Evolutionary conservation across 2,113 vertebrate species (phyloP), one percentile per base, ranked within the genome.

Genomic region (Callaeas wilsoni): DNA sequence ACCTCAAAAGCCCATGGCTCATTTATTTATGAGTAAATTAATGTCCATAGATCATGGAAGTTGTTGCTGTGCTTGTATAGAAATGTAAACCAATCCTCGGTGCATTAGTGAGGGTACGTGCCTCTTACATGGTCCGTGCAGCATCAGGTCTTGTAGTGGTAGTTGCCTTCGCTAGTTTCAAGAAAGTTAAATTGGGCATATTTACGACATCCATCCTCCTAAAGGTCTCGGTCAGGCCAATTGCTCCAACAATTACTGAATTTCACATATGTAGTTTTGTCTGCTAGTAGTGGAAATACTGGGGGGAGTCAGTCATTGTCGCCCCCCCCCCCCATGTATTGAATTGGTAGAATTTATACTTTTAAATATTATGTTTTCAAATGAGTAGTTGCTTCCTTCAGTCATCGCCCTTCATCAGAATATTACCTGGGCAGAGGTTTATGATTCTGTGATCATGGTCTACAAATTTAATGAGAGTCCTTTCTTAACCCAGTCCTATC

Each of bases 31-130:
- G 22, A 50, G 33, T 71, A 84, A 84, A 77, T 64, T 46, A 42
- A 68, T 29, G 22, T 9, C 5, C 62, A 44, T 6, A 71, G 57
- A 27, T n/a, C 33, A 50, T n/a, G 25, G 49, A 67, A 71, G 35
- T 37, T 68, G 50, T 52, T 53, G 11, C 25, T 44, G 13, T 15
- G 17, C 33, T 49, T 70, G 47, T 53, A 46, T 3, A 26, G 32
- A 88, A 79, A 83, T 3, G 6, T 12, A 57, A 77, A 53, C 14
- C 50, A 33, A 50, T 11, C 8, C 18, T 9, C 4, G 5, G 14
- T 16, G 60, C 4, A 0, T 30, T 62, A 17, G n/a, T 16, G 25
- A 52, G 32, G 12, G 33, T 13, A 19, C 0, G 3, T 59, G 39
- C 18, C 67, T 79, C 32, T 52, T 25, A 60, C 13, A 19, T 21